Percentiles rank a stretch among this genome's conserved stretches.
Conservation (phyloP, 2,797 vertebrate species). For the Thripadectes ignobilis region DNA sequence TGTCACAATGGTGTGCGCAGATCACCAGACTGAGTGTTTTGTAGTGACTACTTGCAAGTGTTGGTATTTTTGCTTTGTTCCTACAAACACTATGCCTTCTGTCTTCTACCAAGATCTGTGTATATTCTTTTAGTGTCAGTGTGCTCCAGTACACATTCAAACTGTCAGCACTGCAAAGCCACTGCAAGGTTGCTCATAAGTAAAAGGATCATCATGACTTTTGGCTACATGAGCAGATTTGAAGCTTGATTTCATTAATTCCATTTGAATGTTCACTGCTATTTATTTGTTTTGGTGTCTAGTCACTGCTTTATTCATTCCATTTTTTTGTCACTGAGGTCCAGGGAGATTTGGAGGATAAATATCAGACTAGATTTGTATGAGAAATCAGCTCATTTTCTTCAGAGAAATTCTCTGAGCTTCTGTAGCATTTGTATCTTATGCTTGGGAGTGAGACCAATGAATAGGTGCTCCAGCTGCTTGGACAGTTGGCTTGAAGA, state of each 20-base stretch:
- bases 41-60: conserved; percentile 16
- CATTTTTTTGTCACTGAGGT: neutral
- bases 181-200: neutral
- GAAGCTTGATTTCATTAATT: neutral
- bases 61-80: conserved; percentile 16
- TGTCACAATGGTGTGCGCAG: conserved; percentile 28
- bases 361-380: neutral
- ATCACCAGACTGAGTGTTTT: neutral
- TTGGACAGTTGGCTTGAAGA: neutral
- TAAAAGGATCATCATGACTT: neutral
- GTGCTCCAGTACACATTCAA: neutral
- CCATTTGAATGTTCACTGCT: neutral
- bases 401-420: neutral
- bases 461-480: neutral
- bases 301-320: neutral
- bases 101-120: neutral
- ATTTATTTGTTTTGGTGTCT: neutral
- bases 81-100: neutral
- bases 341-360: neutral
- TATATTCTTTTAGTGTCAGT: neutral
- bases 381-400: neutral
- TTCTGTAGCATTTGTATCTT: neutral
- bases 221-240: neutral
- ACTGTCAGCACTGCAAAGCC: neutral
- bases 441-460: neutral